These are phyloP conservation scores for Sminthurinus signatus DNA, from an alignment of 1,140 invertebrate genomes.

Conservation along the genomic window DNA sequence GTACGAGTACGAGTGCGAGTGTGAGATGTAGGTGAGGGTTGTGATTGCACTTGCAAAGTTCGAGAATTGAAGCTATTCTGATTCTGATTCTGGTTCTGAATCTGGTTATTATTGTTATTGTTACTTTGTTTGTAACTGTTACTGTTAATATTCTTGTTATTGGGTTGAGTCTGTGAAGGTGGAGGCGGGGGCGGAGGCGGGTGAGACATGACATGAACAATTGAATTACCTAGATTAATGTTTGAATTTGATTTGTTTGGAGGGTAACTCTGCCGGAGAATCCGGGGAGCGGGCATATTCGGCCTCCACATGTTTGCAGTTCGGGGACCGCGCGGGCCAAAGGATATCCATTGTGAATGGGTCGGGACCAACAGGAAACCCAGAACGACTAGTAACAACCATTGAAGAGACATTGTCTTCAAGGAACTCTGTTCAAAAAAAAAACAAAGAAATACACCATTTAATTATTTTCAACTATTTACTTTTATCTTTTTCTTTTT, in stretches of 20 bases:
- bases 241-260: not conserved
- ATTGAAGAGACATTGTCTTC: too few relatives aligned
- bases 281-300: conserved; percentile 21
- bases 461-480: too few relatives aligned
- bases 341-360: conserved; percentile 20
- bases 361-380: conserved; percentile 6
- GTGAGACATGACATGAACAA: not conserved
- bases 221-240: not conserved
- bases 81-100: too few relatives aligned
- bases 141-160: not conserved
- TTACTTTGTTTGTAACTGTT: not conserved
- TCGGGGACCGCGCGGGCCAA: not conserved
- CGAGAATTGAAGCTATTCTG: too few relatives aligned
- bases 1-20: too few relatives aligned
- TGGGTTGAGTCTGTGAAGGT: not conserved
- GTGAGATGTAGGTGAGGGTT: too few relatives aligned
- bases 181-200: not conserved
- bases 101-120: not conserved
- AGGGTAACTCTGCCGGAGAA: conserved; percentile 1
- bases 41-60: too few relatives aligned
- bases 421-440: too few relatives aligned
- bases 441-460: too few relatives aligned
- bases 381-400: too few relatives aligned
- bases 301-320: conserved; percentile 22
- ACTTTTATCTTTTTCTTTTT: too few relatives aligned